Evolutionary conservation across 2,113 vertebrate genomes (phyloP).

Genomic region (Gallinago jamesoni): DNA sequence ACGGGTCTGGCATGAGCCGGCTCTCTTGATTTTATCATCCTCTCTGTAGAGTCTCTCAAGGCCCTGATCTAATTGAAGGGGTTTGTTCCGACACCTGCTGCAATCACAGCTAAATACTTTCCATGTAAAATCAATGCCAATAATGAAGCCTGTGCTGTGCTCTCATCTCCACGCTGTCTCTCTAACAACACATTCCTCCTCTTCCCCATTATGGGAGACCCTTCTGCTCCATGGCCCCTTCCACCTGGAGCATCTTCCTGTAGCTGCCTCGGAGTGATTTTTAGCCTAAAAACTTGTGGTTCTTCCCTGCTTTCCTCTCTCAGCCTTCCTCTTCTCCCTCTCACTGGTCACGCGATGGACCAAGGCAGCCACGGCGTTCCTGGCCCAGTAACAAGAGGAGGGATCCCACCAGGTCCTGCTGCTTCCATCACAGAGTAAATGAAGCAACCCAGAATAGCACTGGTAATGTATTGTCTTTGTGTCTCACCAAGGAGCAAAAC

Average conservation of each 20-base stretch:
- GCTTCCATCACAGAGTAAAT: not conserved
- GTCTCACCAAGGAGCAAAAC: not conserved
- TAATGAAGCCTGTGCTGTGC: not conserved
- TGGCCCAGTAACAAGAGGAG: not conserved
- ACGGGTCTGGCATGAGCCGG: not conserved
- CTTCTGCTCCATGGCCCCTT: accelerated
- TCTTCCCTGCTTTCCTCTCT: not conserved
- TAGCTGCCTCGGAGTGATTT: accelerated
- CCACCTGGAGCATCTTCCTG: not conserved
- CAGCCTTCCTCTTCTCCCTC: not conserved
- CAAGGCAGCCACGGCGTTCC: accelerated
- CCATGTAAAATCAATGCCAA: not conserved
- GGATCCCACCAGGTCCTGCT: not conserved
- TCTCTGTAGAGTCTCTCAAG: not conserved
- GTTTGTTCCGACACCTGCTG: slow-evolving; percentile 52
- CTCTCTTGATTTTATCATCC: not conserved
- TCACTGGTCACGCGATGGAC: accelerated
- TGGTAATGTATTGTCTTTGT: accelerated
- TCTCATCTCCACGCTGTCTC: not conserved
- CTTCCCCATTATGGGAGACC: not conserved
- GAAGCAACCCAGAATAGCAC: accelerated
- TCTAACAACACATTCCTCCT: not conserved
- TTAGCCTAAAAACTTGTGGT: not conserved
- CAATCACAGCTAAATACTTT: not conserved
- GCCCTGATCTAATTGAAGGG: slow-evolving; percentile 8